Conservation (phyloP, 2,797 vertebrate genomes). For the Acrocephalus scirpaceus region DNA sequence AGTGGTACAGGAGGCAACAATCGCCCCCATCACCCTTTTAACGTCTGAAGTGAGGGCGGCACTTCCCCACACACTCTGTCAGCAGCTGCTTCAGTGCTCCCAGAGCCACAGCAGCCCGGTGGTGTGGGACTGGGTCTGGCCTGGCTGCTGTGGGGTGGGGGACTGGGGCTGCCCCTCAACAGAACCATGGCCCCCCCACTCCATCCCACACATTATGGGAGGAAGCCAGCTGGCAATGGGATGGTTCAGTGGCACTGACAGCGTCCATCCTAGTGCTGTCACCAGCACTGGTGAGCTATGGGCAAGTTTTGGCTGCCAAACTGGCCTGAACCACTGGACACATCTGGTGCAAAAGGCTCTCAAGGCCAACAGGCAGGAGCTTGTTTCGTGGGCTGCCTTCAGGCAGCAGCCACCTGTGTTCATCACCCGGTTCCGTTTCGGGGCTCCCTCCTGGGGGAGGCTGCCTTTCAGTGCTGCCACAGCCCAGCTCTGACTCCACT, state of each 20-base stretch:
- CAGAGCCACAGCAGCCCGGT: neutral
- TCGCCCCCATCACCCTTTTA: neutral
- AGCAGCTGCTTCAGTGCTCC: neutral
- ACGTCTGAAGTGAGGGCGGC: neutral
- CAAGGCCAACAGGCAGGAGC: neutral
- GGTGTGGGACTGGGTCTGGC: neutral
- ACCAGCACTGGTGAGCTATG: fast-evolving
- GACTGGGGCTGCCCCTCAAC: fast-evolving
- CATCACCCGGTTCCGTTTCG: fast-evolving
- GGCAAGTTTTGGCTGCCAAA: neutral
- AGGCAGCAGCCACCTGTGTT: neutral
- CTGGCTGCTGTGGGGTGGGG: fast-evolving
- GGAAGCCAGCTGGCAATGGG: fast-evolving
- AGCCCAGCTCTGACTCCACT: neutral
- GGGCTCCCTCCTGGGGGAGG: neutral
- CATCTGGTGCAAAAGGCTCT: neutral
- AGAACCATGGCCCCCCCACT: fast-evolving
- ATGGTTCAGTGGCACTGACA: neutral
- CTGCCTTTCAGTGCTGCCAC: neutral
- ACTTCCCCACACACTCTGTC: neutral
- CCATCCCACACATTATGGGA: fast-evolving
- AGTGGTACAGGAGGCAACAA: neutral
- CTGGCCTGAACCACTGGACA: neutral
- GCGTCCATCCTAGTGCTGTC: neutral
- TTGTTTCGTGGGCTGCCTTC: neutral